Evolutionary conservation across 2,888 invertebrate species (phyloP).

Genomic region (Sialis fuliginosa): DNA sequence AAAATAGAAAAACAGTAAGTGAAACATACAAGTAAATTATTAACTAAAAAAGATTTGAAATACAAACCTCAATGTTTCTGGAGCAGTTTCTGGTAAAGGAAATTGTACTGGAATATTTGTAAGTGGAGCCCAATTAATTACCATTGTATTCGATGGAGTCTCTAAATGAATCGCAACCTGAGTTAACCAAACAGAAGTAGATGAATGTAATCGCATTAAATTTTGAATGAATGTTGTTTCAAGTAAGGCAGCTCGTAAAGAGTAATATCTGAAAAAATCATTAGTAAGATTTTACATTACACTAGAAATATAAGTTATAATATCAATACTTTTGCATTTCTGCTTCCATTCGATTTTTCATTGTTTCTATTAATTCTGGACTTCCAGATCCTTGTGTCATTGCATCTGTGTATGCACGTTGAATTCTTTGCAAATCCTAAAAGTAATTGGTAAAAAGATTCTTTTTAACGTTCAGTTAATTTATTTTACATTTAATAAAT

Average conservation of each 20-base stretch:
- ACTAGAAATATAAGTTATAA: background rate
- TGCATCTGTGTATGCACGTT: constrained; percentile 54
- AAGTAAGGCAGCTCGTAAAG: constrained; percentile 55
- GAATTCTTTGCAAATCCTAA: constrained; percentile 43
- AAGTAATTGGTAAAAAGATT: background rate
- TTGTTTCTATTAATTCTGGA: constrained; percentile 35
- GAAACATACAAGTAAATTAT: background rate
- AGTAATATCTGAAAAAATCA: constrained; percentile 38
- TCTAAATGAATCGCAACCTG: constrained; percentile 51
- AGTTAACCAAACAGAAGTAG: constrained; percentile 69
- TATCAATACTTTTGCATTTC: constrained; percentile 41
- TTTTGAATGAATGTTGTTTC: constrained; percentile 55
- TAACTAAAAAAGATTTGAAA: too few species aligned
- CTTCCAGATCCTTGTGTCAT: constrained; percentile 31
- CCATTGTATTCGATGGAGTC: constrained; percentile 17
- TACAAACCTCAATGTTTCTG: background rate
- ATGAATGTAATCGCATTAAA: constrained; percentile 58
- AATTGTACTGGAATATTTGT: constrained; percentile 34
- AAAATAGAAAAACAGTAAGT: constrained; percentile 11
- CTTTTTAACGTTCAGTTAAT: too few species aligned
- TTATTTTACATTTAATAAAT: too few species aligned
- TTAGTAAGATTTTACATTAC: background rate
- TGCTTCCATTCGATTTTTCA: constrained; percentile 40
- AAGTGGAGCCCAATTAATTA: constrained; percentile 40
- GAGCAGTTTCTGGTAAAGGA: constrained; percentile 22